These are phyloP conservation scores for Selenia dentaria DNA, from an alignment of 2,888 invertebrate genomes.

Conservation along the genomic window DNA sequence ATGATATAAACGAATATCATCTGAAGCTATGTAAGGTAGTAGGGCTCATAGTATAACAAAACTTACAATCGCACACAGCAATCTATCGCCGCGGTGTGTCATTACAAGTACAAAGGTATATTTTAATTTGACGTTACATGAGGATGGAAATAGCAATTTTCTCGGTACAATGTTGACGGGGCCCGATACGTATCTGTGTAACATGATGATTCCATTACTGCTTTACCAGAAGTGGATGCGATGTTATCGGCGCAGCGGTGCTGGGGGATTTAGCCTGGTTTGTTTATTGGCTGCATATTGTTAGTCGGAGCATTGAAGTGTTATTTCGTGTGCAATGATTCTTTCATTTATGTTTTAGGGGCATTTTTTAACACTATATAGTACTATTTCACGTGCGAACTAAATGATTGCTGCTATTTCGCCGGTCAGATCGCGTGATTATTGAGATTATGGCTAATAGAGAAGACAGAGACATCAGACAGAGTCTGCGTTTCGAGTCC, in stretches of 20 bases:
- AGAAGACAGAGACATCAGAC: no score
- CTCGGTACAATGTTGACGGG: slow-evolving; percentile 42
- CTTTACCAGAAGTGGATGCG: slow-evolving; percentile 39
- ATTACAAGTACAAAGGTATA: slow-evolving; percentile 43
- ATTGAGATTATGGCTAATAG: no score
- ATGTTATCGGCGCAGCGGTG: slow-evolving; percentile 23
- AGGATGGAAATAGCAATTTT: slow-evolving; percentile 41
- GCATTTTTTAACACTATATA: no score
- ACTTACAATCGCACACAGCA: slow-evolving; percentile 20
- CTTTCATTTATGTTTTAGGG: no score
- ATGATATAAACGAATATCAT: no score
- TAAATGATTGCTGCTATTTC: no score
- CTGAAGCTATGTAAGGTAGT: no score
- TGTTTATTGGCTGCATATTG: slow-evolving; percentile 12
- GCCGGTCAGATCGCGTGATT: no score
- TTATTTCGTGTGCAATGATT: no score
- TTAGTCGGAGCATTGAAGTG: not conserved
- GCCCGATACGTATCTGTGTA: slow-evolving; percentile 42
- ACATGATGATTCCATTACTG: slow-evolving; percentile 44
- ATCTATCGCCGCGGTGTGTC: slow-evolving; percentile 34
- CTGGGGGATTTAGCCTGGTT: slow-evolving; percentile 7
- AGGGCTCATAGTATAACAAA: no score
- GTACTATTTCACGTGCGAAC: no score
- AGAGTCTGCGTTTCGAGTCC: no score
- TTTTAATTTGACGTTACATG: slow-evolving; percentile 45